Conservation (phyloP, 2,113 vertebrate species). For the Chloropsis cyanopogon region DNA sequence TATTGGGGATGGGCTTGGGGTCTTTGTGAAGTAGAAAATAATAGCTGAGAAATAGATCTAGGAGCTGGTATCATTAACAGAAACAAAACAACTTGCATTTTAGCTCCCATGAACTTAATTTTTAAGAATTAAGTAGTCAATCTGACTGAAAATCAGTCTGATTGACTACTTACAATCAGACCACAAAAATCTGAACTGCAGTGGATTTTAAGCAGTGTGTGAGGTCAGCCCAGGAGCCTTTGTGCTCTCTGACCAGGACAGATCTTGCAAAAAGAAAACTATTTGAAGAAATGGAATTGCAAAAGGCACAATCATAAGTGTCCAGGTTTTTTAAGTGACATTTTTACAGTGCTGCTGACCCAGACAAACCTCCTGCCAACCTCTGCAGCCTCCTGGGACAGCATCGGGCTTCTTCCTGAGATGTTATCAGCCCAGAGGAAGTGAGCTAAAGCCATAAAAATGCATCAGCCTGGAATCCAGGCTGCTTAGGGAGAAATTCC, state of each 20-base stretch:
- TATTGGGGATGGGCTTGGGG: not conserved
- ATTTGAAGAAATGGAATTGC: not conserved
- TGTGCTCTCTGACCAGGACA: not conserved
- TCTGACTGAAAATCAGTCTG: no score
- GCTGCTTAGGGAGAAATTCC: not conserved
- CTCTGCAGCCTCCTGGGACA: not conserved
- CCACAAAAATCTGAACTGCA: no score
- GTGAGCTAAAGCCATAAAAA: conserved; percentile 46
- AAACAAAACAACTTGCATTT: not conserved
- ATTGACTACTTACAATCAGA: no score
- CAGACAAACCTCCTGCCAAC: not conserved
- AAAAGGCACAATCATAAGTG: not conserved
- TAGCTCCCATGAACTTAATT: no score
- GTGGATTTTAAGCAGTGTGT: not conserved
- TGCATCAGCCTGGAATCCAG: not conserved
- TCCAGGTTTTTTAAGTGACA: not conserved
- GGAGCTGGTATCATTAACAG: not conserved
- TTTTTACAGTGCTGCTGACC: not conserved
- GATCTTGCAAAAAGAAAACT: not conserved
- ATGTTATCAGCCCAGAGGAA: conserved; percentile 41
- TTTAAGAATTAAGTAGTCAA: no score
- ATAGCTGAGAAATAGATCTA: not conserved
- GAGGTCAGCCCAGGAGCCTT: not conserved
- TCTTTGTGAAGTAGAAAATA: not conserved
- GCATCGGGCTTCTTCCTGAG: not conserved